Evolutionary conservation across 1,140 invertebrate genomes (phyloP), one percentile per base, ranked within the genome.

Genomic region (Stegodyphus dumicola): DNA sequence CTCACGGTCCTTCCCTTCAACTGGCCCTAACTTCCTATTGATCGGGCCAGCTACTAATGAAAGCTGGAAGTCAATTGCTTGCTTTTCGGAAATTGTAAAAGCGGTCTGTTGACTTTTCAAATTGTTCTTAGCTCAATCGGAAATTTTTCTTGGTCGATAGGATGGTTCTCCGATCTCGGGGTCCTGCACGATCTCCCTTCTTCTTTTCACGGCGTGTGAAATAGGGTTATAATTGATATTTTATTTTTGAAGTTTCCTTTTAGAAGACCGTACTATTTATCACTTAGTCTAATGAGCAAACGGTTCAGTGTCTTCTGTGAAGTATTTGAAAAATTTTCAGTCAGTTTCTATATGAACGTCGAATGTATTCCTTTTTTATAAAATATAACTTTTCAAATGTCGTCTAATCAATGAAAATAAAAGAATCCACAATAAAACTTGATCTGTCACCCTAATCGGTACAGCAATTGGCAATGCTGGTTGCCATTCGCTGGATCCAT

Each of bases 21-120:
- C 56, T n/a, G 10, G 6, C 33, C 71, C 71, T 66, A 83, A 83
- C 71, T 83, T 33, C 33, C 10, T 85, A 85, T 85, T 85, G 81
- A 85, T 85, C 81, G 51, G 51, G 7, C 65, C 53, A 33, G 49
- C 53, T 76, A 49, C 81, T 85, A 85, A 85, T 85, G 81, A 85
- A 85, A 85, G 81, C 65, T 60, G 48, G 18, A 85, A 85, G 73
- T 85, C 81, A 77, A 85, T 76, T 83, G 80, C 80, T 70, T 70
- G 51, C 64, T 85, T 77, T 69, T 17, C 49, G 73, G 17, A 69
- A 77, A 85, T 76, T 76, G 81, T 85, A 85, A 76, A 85, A 85
- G 81, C 60, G 81, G 81, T 85, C 65, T 85, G 81, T 85, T 70
- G 73, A 85, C 81, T 76, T 66, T 76, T 76, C 64, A 56, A 85